Base-by-base conservation (phyloP, 1,140 invertebrate species). In the roundworm (Caenorhabditis elegans) region DNA sequence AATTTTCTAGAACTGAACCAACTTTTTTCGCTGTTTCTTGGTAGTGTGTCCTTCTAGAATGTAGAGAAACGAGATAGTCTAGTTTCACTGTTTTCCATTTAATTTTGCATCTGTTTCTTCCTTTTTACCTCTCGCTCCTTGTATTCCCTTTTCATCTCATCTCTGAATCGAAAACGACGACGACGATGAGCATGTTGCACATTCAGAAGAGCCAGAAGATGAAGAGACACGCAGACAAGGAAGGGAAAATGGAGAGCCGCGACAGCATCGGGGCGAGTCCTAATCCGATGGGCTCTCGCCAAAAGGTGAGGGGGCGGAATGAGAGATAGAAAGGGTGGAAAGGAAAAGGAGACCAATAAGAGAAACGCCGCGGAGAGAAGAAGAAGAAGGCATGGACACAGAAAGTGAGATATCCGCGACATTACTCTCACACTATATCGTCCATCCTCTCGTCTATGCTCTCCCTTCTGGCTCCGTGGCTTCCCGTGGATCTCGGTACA, bases 231-330 rank as follows among this genome's bases (percentile, higher is more conserved):
- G 53, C 19, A 22, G 34, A 34, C n/a, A 34, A 6, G 6, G 28
- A 22, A 28, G 34, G 11, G 17, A 15, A 43, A 43, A 43, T 43
- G 39, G 39, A 8, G 39, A 43, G 39, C 39, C 6, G 39, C 6
- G 6, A 15, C 26, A n/a, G 31, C 3, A 3, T 5, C 36, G 26
- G 19, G 76, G 76, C 26, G 22, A 24, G 48, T 48, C 46, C 43
- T 49, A 77, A 51, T 48, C 46, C 46, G 76, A 77, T 48, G 75
- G 39, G 36, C 19, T 26, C 39, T 46, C 39, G 43, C 46, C 8
- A 22, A 51, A 77, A 77, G 76, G 76, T 48, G 76, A 77, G 76
- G 76, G 48, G 76, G 48, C 48, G 76, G 75, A 19, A 10, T 15
- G 28, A 24, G 28, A 22, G 31, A 22, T 15, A 43, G 15, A 19